Evolutionary conservation across 2,113 vertebrate species (phyloP), one percentile per base, ranked within the genome.

Genomic region (Epinephelus moara): DNA sequence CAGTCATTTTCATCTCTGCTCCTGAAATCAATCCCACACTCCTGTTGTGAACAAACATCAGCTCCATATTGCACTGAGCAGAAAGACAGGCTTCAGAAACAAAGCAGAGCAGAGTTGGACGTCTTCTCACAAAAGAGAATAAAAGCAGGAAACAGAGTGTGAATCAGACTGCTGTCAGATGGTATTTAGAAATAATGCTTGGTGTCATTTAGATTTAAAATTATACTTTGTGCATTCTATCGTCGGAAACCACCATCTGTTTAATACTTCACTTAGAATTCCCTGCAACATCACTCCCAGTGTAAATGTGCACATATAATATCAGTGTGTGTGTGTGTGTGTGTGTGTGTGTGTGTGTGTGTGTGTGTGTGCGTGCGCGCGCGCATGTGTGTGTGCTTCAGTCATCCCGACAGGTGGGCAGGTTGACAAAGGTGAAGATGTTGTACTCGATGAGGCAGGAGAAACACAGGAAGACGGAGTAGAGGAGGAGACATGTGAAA

Each of bases 401-500:
- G 91, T 96, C 95, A 63, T 97, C 96, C 80, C 96, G 96, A 81
- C 98, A 99, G 94, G 98, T 99, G 0, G 98, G 98, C 94, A 99
- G 96, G 95, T 99, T 99, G 95, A 99, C 98, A 64, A 99, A 99
- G 42, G 96, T 99, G 95, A 99, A 99, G 92, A 99, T 97, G 88
- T 99, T 99, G 95, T 99, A 99, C 84, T 99, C 98, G 17, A 98
- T 99, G 95, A 99, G 97, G 95, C 99, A 99, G 96, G 98, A 99
- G 96, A 99, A 97, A 91, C 97, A 98, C 88, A 99, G 95, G 96
- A 99, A 99, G 94, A 99, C 93, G 4, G 97, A 95, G 2, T 99
- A 99, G 79, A 99, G 95, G 89, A 97, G 93, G 85, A 99, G 95
- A 94, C 97, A 99, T 42, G 90, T 89, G 7, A 97, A 70, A 52